Conservation (phyloP, 1,140 invertebrate genomes). For the Lasioglossum albipes region DNA sequence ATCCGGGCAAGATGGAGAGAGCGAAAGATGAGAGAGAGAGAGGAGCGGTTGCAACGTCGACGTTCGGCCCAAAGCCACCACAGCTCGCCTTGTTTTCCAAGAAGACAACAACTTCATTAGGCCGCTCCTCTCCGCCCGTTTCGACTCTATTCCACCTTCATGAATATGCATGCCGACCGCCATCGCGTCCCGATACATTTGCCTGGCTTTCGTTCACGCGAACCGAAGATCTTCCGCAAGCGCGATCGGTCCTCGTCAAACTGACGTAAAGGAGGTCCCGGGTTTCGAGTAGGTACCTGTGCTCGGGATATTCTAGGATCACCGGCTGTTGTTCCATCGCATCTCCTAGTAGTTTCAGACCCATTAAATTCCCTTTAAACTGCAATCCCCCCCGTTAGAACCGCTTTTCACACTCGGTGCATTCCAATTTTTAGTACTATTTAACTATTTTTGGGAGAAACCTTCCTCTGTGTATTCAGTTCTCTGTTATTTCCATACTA, state of each 20-base stretch:
- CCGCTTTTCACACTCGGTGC: too few species aligned
- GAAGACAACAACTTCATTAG: constrained; percentile 79
- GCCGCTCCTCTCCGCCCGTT: constrained; percentile 74
- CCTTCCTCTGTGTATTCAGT: too few species aligned
- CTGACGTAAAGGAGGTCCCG: neutral
- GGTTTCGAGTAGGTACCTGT: neutral
- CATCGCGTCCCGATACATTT: constrained; percentile 57
- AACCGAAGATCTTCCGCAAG: constrained; percentile 44
- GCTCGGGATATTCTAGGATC: neutral
- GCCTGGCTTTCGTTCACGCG: constrained; percentile 40
- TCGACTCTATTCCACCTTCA: constrained; percentile 69
- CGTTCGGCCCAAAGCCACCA: constrained; percentile 65
- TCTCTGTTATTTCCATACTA: too few species aligned
- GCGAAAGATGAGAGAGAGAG: constrained; percentile 38
- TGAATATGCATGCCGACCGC: constrained; percentile 74
- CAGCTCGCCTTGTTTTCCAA: constrained; percentile 74
- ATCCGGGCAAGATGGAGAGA: constrained; percentile 40
- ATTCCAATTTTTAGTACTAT: too few species aligned
- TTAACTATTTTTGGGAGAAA: too few species aligned
- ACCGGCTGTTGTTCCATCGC: too few species aligned
- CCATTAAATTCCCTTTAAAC: too few species aligned
- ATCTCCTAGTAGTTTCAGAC: too few species aligned
- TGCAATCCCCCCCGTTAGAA: too few species aligned
- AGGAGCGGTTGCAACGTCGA: constrained; percentile 25
- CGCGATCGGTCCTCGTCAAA: constrained; percentile 30